Conservation (phyloP, 2,113 vertebrate species). For the Hydropotes inermis region DNA sequence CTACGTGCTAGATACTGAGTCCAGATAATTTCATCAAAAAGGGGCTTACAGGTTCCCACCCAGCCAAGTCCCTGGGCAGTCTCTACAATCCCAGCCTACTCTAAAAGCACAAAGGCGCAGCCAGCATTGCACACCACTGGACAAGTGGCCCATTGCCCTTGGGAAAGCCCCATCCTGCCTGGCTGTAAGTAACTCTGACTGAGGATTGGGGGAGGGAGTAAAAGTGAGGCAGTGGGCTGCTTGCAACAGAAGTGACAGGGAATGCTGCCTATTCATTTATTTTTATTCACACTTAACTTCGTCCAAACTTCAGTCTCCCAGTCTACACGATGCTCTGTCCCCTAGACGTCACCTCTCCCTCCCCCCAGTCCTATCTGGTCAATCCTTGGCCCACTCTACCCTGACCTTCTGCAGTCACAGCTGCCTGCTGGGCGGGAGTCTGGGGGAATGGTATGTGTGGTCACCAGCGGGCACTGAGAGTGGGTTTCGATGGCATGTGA, state of each 20-base stretch:
- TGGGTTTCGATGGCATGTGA: constrained; percentile 74
- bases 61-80: background rate
- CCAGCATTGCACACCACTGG: background rate
- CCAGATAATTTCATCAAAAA: constrained; percentile 41
- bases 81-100: constrained; percentile 15
- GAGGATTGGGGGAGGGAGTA: background rate
- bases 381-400: background rate
- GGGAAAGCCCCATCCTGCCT: background rate
- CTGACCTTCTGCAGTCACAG: background rate
- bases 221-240: background rate
- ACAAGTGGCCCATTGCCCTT: background rate
- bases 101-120: background rate
- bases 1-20: constrained; percentile 37
- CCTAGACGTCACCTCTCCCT: background rate
- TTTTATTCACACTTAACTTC: constrained; percentile 79
- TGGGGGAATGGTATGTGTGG: constrained; percentile 72
- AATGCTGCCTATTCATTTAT: constrained; percentile 69
- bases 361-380: background rate
- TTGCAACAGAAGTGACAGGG: constrained; percentile 75
- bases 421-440: constrained; percentile 64
- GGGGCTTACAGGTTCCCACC: background rate
- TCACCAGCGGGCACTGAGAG: constrained; percentile 77
- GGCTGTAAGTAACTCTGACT: background rate
- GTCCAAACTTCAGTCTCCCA: constrained; percentile 72
- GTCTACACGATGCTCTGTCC: constrained; percentile 68